Evolutionary conservation across 37 sponge, comb jelly and placozoan species (phyloP), one percentile per base, ranked within the genome.

Genomic region (Hexactinellida sp.): DNA sequence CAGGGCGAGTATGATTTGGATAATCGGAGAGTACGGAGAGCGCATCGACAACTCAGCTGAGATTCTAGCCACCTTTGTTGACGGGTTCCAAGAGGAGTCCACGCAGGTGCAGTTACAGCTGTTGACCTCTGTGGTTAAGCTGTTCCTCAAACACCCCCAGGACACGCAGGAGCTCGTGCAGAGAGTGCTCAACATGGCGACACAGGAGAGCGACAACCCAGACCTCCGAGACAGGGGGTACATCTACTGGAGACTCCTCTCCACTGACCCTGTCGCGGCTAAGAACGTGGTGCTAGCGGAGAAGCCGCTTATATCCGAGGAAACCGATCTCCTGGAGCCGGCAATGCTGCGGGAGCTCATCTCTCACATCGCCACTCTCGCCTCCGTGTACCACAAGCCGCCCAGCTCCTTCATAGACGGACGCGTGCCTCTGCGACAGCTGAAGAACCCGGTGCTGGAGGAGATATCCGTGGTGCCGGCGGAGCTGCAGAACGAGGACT

Each of bases 1-100:
- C 23, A 94, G 99, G 37, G 99, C 99, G 24, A 94, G 96, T 0
- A 98, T 98, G 99, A 98, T 98, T 38, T 98, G 99, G 99, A 98
- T 98, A 34, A 82, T 98, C 37, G 99, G 99, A 82, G 99, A 98
- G 88, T 98, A 98, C 63, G 94, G 93, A 34, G 99, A 98, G 87
- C 85, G 99, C 0, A 98, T 98, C 84, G 99, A 98, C 84, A 92
- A 90, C 38, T 94, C 93, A 3, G 94, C 90, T 84, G 99, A 98
- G 34, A 90, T 95, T 0, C 92, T 98, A 36, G 54, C 87, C 1
- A 84, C 93, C 28, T 98, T 98, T 84, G 37, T 98, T 76, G 99
- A 98, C 54, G 90, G 87, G 24, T 98, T 98, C 85, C 90, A 90
- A 35, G 99, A 98, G 37, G 99, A 98, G 85, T 92, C 88, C 88